Conservation (phyloP, 2,797 vertebrate genomes). For the Brachyalestes nurse region DNA sequence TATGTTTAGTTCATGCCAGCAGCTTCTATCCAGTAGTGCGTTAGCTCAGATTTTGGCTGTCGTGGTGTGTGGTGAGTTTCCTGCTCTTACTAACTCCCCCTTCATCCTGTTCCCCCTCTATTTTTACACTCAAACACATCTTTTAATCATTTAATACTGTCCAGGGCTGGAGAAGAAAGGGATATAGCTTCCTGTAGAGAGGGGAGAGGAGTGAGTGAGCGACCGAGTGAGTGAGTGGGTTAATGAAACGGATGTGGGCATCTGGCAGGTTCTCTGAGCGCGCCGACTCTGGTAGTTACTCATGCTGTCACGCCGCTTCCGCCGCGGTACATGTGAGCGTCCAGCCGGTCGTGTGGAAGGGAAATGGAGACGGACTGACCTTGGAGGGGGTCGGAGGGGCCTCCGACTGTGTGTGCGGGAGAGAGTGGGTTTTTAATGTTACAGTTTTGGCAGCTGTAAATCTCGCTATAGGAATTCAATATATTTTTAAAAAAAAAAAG, state of each 20-base stretch:
- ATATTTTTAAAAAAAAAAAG: no score
- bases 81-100: slow-evolving; percentile 45
- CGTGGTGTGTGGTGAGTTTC: slow-evolving; percentile 32
- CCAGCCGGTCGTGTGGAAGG: slow-evolving; percentile 18
- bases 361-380: slow-evolving; percentile 36
- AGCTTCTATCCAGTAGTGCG: not conserved
- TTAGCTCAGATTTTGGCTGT: slow-evolving; percentile 30
- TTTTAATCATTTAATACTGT: slow-evolving; percentile 76
- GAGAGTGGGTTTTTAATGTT: not conserved
- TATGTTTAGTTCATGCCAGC: not conserved
- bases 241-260: slow-evolving; percentile 69
- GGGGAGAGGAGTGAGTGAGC: slow-evolving; percentile 32
- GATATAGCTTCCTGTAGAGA: slow-evolving; percentile 70
- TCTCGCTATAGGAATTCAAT: no score
- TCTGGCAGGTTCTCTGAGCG: slow-evolving; percentile 57
- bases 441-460: not conserved
- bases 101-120: slow-evolving; percentile 61
- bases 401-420: slow-evolving; percentile 6
- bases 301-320: slow-evolving; percentile 49
- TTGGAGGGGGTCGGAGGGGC: slow-evolving; percentile 7
- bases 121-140: slow-evolving; percentile 71
- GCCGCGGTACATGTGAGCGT: slow-evolving; percentile 33
- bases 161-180: slow-evolving; percentile 57
- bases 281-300: slow-evolving; percentile 53
- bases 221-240: slow-evolving; percentile 58